Base-by-base conservation (phyloP, 2,113 vertebrate species). In the Bubo bubo region DNA sequence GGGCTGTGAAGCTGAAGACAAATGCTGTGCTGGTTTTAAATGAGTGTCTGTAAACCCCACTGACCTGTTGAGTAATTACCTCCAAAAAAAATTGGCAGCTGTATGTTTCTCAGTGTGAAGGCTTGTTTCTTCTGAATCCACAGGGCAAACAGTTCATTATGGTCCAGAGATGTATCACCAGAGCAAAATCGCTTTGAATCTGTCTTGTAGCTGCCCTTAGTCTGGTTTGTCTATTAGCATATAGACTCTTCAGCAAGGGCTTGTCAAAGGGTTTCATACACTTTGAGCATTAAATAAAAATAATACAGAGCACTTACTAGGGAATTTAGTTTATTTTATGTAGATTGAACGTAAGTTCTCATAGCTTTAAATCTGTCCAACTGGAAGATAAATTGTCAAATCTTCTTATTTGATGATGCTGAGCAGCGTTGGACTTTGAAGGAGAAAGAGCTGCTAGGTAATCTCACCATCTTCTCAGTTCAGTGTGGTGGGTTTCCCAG, bases 11-110 rank as follows among this genome's bases (percentile, higher is more conserved):
- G 86, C 85, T 7, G 62, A 95, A 95, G 72, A 92, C 86, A 85
- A 88, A 76, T 95, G 85, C 88, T 93, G 73, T 79, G 84, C 91
- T 91, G 89, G 83, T 96, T 95, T 96, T 75, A 97, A 96, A 94
- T 88, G 89, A 93, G 74, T 93, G 81, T 93, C 93, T 93, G 56
- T 76, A 93, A 96, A 95, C 94, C 91, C 80, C 63, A 71, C 90
- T 96, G 87, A 95, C 95, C 93, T 86, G 76, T 92, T 92, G 90
- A 89, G 76, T 92, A 94, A 96, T 92, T 77, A 58, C 82, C 52
- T 86, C 56, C 34, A 49, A 81, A 92, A 86, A 86, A 72, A 83
- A 58, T 10, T 55, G 91, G 63, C 74, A 93, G 73, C 17, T 35
- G 15, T 37, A 35, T 90, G 79, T 83, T 89, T 88, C 93, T 91